phyloP scores from a whole-genome alignment of 1,140 invertebrate species.

The Aleiodes sp. region DNA sequence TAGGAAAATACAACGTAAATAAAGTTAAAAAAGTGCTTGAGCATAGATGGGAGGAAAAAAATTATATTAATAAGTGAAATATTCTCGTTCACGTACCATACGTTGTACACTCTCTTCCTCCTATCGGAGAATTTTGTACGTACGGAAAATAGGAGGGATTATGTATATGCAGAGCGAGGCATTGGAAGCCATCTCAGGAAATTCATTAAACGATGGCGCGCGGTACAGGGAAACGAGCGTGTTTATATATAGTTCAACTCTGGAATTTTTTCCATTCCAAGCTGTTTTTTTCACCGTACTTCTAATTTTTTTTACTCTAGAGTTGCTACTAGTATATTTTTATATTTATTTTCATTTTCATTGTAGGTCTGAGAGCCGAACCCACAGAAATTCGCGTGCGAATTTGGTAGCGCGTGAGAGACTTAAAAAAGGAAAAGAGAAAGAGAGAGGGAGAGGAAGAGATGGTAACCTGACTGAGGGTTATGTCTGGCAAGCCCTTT shows the following conservation, averaged over 20 bases:
- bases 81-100: conserved; percentile 44
- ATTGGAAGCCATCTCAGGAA: conserved; percentile 45
- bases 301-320: conserved; percentile 4
- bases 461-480: conserved; percentile 44
- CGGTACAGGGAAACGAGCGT: not conserved
- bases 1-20: conserved; percentile 39
- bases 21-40: conserved; percentile 36
- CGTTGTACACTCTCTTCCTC: conserved; percentile 40
- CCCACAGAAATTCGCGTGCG: conserved; percentile 33
- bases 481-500: conserved; percentile 62
- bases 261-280: conserved; percentile 30
- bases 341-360: conserved; percentile 24
- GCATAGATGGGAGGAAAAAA: conserved; percentile 19
- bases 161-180: not conserved
- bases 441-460: not conserved
- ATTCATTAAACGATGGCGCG: conserved; percentile 51
- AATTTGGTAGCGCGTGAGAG: conserved; percentile 31
- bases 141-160: conserved; percentile 2
- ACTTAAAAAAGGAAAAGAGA: not conserved
- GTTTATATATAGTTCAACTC: not conserved
- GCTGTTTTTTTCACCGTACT: conserved; percentile 29
- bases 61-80: conserved; percentile 62
- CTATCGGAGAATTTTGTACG: conserved; percentile 54
- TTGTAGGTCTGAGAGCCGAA: conserved; percentile 8
- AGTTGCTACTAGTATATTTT: conserved; percentile 4